Evolutionary conservation across 2,797 vertebrate genomes (phyloP), one percentile per base, ranked within the genome.

Genomic region (Gallinago nigripennis): DNA sequence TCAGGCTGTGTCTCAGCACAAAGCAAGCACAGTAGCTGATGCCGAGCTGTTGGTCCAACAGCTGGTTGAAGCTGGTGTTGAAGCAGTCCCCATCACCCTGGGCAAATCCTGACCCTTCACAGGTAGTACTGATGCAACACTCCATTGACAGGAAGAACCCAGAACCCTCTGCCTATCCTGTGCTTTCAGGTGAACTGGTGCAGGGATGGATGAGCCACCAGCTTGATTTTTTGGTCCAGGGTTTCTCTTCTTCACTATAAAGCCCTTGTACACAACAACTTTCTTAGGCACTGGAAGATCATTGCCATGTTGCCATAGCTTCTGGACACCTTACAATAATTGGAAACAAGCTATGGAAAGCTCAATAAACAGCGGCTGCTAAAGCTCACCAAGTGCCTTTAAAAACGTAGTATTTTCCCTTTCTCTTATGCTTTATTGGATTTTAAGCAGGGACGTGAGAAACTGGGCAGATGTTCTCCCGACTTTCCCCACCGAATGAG

Each of bases 341-440:
- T 64, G 88, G 75, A 94, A 95, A 78, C 68, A 68, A 96, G 39
- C n/a, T 58, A n/a, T 46, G 85, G 86, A 88, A 89, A 86, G 18
- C 81, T 91, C 93, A 35, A 0, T 48, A 69, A 83, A 61, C 16
- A 3, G 48, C 0, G 0, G 21, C 51, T 90, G 82, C 80, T 92
- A 56, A 81, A 93, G 66, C 39, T 90, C 78, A 14, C 57, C 11
- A 3, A 21, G 13, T 37, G 81, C 90, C 78, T 82, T 85, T 91
- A 41, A 87, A 86, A 87, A 3, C 0, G 0, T 35, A 19, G 1
- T 80, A 31, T 76, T 95, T 86, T 60, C 70, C 35, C 7, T 76
- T 88, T 72, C 27, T 63, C 25, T 82, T 48, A 19, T 17, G 35
- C 79, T 95, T 93, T 82, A 85, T 75, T 87, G 60, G 56, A 48